Conservation (phyloP, 2,888 invertebrate species). For the Galeruca laticollis region DNA sequence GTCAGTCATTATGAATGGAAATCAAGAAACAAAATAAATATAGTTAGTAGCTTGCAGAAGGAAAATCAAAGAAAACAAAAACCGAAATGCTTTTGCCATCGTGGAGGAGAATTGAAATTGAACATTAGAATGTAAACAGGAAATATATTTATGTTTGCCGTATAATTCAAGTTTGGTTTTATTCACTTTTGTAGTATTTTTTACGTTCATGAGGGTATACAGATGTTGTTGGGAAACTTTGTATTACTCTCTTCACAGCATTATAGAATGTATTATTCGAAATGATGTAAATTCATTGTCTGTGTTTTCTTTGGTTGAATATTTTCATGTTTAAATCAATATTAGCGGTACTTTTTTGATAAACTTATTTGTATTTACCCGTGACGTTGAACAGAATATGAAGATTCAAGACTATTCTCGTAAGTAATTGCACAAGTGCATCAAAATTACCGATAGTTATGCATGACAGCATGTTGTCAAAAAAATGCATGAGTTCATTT, state of each 20-base stretch:
- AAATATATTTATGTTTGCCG: conserved; percentile 28
- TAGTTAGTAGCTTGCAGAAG: conserved; percentile 19
- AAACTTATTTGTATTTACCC: no score
- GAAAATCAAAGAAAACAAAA: conserved; percentile 23
- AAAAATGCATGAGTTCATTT: no score
- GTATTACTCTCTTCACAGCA: conserved; percentile 7
- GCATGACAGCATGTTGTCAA: no score
- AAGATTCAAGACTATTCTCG: no score
- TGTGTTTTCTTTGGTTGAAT: background rate
- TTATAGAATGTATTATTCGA: conserved; percentile 11
- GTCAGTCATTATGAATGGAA: conserved; percentile 16
- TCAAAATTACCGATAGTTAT: no score
- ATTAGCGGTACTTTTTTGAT: no score
- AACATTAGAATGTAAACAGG: conserved; percentile 32
- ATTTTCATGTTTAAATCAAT: background rate
- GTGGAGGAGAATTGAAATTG: conserved; percentile 32
- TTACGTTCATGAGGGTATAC: conserved; percentile 23
- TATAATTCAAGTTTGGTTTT: conserved; percentile 31
- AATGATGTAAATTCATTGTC: background rate
- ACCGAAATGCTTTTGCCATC: conserved; percentile 24
- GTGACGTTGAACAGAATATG: no score
- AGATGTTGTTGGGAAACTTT: conserved; percentile 17
- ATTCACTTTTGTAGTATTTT: conserved; percentile 23
- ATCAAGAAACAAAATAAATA: conserved; percentile 23
- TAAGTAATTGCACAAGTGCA: no score